phyloP scores from a whole-genome alignment of 1,140 invertebrate species.

The Colletes latitarsis region DNA sequence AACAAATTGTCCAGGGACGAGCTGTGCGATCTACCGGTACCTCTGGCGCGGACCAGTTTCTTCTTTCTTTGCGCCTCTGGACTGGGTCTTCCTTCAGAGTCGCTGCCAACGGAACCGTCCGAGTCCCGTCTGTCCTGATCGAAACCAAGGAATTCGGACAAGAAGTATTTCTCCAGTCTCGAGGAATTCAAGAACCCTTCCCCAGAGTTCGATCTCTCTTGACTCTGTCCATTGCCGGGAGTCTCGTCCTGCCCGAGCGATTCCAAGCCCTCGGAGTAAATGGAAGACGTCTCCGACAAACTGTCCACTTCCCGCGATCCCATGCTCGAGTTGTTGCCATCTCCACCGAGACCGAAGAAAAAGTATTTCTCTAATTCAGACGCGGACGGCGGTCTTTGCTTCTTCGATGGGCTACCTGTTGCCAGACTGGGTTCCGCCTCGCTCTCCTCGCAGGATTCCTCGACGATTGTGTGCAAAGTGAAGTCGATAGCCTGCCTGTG shows the following conservation, averaged over 20 bases:
- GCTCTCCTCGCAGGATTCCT: slow-evolving; percentile 96
- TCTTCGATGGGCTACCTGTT: slow-evolving; percentile 79
- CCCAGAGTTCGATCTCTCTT: slow-evolving; percentile 82
- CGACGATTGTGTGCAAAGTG: slow-evolving; percentile 95
- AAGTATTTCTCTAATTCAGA: slow-evolving; percentile 96
- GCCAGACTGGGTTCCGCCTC: slow-evolving; percentile 85
- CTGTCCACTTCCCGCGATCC: slow-evolving; percentile 84
- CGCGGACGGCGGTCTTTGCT: slow-evolving; percentile 85
- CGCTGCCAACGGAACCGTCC: slow-evolving; percentile 91
- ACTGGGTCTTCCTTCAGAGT: slow-evolving; percentile 92
- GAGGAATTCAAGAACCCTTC: slow-evolving; percentile 90
- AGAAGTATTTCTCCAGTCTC: slow-evolving; percentile 94
- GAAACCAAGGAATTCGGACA: slow-evolving; percentile 92
- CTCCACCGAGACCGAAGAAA: slow-evolving; percentile 92
- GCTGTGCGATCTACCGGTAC: slow-evolving; percentile 89
- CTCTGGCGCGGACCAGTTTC: slow-evolving; percentile 88
- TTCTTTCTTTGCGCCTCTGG: slow-evolving; percentile 90
- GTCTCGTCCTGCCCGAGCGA: slow-evolving; percentile 83
- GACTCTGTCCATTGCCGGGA: slow-evolving; percentile 63
- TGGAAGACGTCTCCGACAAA: slow-evolving; percentile 92
- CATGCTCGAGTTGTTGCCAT: slow-evolving; percentile 81
- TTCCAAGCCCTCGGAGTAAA: slow-evolving; percentile 91
- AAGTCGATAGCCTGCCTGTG: slow-evolving; percentile 92
- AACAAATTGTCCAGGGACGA: slow-evolving; percentile 89
- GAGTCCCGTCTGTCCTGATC: slow-evolving; percentile 87